Evolutionary conservation across 2,888 invertebrate species (phyloP).

Genomic region (Unio pictorum): DNA sequence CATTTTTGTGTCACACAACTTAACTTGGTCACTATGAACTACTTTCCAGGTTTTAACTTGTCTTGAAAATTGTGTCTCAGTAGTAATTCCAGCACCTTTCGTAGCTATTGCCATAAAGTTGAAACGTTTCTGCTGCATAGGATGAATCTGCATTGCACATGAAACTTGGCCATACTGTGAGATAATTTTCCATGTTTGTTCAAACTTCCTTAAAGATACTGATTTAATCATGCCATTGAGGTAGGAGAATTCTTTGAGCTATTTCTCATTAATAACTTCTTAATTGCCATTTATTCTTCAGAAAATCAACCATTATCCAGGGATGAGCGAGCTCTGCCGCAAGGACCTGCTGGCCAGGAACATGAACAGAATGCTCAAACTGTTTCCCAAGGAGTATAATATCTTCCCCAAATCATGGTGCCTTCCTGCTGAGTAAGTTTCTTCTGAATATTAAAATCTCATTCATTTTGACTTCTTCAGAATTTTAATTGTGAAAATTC

Average conservation of each 20-base stretch:
- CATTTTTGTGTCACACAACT: too few species aligned
- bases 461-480: too few species aligned
- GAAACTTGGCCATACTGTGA: not conserved
- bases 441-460: not conserved
- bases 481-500: too few species aligned
- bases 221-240: too few species aligned
- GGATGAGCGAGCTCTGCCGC: slow-evolving; percentile 89
- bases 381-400: slow-evolving; percentile 91
- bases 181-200: not conserved
- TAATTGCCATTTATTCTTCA: slow-evolving; percentile 71
- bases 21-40: too few species aligned
- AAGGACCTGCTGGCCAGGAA: slow-evolving; percentile 92
- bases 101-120: too few species aligned
- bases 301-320: slow-evolving; percentile 94
- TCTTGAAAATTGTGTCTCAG: too few species aligned
- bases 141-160: not conserved
- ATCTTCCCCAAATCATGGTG: slow-evolving; percentile 96
- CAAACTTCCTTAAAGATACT: not conserved
- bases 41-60: too few species aligned
- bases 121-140: not conserved
- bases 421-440: slow-evolving; percentile 89
- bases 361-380: slow-evolving; percentile 88
- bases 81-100: too few species aligned
- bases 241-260: too few species aligned
- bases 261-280: too few species aligned